These are phyloP conservation scores for Urocolius indicus DNA, from an alignment of 2,113 vertebrate genomes.

Conservation along the genomic window DNA sequence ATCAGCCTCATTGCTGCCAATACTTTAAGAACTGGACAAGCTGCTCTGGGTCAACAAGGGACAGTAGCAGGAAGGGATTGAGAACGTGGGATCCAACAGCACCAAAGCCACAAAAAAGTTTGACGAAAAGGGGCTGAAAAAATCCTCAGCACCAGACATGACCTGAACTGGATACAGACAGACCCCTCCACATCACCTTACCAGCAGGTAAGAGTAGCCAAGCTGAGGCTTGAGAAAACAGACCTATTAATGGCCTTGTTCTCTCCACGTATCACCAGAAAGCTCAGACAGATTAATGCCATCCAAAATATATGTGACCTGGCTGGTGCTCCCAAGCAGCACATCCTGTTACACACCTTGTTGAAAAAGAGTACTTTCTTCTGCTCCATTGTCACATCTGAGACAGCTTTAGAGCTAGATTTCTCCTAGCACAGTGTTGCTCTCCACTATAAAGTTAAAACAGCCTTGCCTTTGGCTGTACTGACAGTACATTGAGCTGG, in stretches of 20 bases:
- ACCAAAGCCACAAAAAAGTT: not conserved
- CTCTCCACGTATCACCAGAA: not conserved
- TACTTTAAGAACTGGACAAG: not conserved
- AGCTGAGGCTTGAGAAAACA: not conserved
- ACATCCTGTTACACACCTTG: not conserved
- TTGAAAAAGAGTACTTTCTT: not conserved
- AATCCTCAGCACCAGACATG: not conserved
- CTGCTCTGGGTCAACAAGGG: not conserved
- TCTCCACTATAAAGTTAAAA: not conserved
- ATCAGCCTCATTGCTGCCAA: not conserved
- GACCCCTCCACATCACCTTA: not conserved
- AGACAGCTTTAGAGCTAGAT: not conserved
- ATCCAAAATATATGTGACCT: not conserved
- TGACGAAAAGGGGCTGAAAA: fast-evolving
- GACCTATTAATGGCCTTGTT: not conserved
- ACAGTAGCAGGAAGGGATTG: not conserved
- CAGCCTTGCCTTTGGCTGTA: not conserved
- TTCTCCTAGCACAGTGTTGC: not conserved
- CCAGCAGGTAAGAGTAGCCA: not conserved
- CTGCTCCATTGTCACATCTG: not conserved
- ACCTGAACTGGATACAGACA: not conserved
- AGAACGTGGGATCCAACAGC: not conserved
- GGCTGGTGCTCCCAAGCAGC: not conserved
- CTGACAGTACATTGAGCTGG: not conserved
- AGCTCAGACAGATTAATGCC: not conserved